A percentile compares a stretch with the other conserved stretches of the same genome.
phyloP scores from a whole-genome alignment of 2,888 invertebrate species.

The Dromius quadrimaculatus region DNA sequence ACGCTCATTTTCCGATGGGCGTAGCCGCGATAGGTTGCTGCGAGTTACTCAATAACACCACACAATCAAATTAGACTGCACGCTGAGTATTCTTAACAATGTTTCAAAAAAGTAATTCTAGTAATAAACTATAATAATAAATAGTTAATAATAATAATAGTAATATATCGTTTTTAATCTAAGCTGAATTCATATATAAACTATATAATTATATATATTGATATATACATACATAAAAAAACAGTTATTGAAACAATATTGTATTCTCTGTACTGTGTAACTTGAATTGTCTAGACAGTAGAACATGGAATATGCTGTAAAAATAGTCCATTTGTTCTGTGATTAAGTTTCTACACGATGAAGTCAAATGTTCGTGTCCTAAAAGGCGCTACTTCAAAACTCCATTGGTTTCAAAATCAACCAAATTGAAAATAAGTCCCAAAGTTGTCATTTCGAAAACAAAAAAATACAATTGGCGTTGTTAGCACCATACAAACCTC shows the following conservation, averaged over 20 bases:
- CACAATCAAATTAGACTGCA: conserved; percentile 69
- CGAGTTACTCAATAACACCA: conserved; percentile 62
- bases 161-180: conserved; percentile 52
- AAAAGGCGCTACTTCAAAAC: too few species aligned
- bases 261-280: conserved; percentile 52
- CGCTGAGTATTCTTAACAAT: conserved; percentile 66
- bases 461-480: too few species aligned
- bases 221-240: conserved; percentile 56
- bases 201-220: conserved; percentile 58
- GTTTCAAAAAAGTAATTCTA: conserved; percentile 62
- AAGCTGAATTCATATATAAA: conserved; percentile 57
- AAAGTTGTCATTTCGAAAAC: conserved; percentile 40
- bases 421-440: conserved; percentile 34
- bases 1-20: neutral
- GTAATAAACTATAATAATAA: conserved; percentile 61
- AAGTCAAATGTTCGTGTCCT: conserved; percentile 36
- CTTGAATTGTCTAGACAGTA: conserved; percentile 47
- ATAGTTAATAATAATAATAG: conserved; percentile 55
- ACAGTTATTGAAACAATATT: conserved; percentile 53
- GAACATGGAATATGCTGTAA: conserved; percentile 52
- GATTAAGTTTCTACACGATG: conserved; percentile 47
- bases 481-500: too few species aligned
- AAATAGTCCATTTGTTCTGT: conserved; percentile 53
- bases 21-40: conserved; percentile 30
- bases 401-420: neutral